Percentiles rank a stretch among this genome's conserved stretches.
phyloP scores from a whole-genome alignment of 2,888 invertebrate genomes.

The Hybos culiciformis region DNA sequence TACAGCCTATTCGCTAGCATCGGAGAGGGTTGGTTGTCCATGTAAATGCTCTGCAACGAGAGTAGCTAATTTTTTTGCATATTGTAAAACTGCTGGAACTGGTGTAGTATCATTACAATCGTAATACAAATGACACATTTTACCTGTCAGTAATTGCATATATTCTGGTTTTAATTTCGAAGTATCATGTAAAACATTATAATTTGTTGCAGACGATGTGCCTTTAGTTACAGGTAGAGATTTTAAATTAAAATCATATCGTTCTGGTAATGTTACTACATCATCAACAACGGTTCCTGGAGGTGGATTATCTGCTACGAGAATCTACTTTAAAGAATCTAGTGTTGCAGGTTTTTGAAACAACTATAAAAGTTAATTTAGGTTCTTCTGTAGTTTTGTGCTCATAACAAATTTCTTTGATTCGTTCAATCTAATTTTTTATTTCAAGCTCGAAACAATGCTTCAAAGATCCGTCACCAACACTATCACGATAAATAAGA shows the following conservation, averaged over 20 bases:
- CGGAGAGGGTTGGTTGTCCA: conserved; percentile 47
- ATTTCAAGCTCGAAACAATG: conserved; percentile 70
- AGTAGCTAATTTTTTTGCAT: conserved; percentile 87
- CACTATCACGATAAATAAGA: conserved; percentile 81
- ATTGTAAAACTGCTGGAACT: conserved; percentile 88
- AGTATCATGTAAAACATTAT: conserved; percentile 70
- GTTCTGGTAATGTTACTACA: conserved; percentile 63
- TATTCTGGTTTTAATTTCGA: conserved; percentile 55
- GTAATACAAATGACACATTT: conserved; percentile 79
- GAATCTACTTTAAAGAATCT: conserved; percentile 43
- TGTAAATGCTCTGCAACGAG: conserved; percentile 72
- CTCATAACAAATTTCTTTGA: conserved; percentile 39
- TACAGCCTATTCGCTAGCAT: too few relatives aligned
- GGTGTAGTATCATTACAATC: conserved; percentile 79
- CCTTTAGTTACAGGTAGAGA: conserved; percentile 80
- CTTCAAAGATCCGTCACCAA: conserved; percentile 79
- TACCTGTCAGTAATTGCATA: conserved; percentile 75
- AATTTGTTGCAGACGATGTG: conserved; percentile 80
- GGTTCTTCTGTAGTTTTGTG: conserved; percentile 27
- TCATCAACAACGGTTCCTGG: conserved; percentile 85
- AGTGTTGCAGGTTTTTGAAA: conserved; percentile 78
- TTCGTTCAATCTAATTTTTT: conserved; percentile 40
- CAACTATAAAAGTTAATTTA: conserved; percentile 64
- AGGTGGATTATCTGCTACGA: conserved; percentile 51
- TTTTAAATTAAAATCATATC: conserved; percentile 82